Conservation (phyloP, 1,140 invertebrate genomes). For the Neodiprion lecontei region DNA sequence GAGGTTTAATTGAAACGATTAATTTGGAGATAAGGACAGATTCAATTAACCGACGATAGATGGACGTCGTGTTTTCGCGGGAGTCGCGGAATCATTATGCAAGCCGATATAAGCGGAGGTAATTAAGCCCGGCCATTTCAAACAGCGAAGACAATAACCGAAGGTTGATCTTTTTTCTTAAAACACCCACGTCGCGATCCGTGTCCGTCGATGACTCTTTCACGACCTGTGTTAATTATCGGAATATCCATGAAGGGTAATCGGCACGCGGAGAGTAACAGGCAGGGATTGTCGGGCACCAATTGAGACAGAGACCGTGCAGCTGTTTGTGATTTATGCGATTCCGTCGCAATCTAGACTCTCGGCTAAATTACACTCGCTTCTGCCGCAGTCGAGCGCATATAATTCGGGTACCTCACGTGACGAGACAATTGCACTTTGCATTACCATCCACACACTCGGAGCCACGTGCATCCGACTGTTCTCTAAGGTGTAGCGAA, state of each 20-base stretch:
- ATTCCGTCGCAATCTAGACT: neutral
- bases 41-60: neutral
- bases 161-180: neutral
- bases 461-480: too few relatives aligned
- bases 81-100: neutral
- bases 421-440: neutral
- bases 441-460: neutral
- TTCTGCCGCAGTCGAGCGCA: neutral
- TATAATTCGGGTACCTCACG: neutral
- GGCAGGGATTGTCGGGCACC: neutral
- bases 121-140: neutral
- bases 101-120: neutral
- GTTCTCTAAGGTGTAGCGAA: too few relatives aligned
- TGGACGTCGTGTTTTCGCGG: neutral
- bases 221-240: neutral
- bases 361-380: neutral
- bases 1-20: neutral
- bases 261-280: neutral
- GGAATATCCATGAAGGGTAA: neutral
- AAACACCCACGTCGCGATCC: neutral
- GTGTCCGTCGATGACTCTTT: neutral
- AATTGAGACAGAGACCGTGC: neutral
- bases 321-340: neutral
- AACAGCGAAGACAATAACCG: neutral
- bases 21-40: slow-evolving; percentile 1